Evolutionary conservation across 35 echinoderm and acorn worm species (phyloP).

Genomic region (Heliocidaris tuberculata): DNA sequence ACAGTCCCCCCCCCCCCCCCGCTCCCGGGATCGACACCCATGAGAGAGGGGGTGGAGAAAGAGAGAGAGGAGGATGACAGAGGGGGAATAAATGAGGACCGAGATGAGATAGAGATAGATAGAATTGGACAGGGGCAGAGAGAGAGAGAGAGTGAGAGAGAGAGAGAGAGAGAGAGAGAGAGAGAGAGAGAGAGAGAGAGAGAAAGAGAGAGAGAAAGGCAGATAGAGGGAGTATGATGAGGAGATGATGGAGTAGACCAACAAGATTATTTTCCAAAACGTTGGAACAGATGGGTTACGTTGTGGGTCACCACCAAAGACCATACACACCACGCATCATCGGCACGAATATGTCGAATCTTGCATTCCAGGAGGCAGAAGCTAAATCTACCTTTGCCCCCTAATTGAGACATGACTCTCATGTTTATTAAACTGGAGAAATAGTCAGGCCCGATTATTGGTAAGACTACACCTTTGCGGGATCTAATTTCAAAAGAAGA

Average conservation of each 20-base stretch:
- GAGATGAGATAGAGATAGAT: background rate
- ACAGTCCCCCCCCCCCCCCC: no score
- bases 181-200: no score
- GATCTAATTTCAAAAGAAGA: background rate
- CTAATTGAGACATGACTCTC: background rate
- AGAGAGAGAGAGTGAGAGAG: no score
- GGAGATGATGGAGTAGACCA: background rate
- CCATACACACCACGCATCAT: background rate
- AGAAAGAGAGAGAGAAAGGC: no score
- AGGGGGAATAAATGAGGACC: background rate
- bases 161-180: no score
- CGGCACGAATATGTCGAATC: background rate
- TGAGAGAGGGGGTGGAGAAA: no score
- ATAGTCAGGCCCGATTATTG: background rate
- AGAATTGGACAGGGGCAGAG: background rate
- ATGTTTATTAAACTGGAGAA: background rate
- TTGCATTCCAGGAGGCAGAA: background rate
- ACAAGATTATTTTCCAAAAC: background rate
- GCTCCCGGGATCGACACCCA: no score
- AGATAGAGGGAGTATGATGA: background rate
- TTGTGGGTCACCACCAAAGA: slow-evolving; percentile 9
- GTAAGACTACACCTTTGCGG: background rate
- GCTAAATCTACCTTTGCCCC: background rate
- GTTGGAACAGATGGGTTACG: background rate
- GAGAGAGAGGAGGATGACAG: background rate